Base-by-base conservation (phyloP, 1,140 invertebrate species). In the Orius insidiosus region DNA sequence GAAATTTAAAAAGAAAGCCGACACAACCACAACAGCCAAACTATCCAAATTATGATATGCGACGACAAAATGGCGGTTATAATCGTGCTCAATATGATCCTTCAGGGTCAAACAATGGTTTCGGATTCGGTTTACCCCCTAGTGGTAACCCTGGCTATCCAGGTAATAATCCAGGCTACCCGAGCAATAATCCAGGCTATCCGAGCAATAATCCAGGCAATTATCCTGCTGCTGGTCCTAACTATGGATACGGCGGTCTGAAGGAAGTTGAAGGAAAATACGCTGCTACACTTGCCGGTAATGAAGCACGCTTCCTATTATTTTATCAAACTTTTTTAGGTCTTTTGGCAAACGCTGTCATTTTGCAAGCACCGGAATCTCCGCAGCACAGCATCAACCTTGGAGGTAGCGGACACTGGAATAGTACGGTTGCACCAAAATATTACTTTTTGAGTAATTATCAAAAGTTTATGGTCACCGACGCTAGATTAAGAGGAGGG, bases 401-500 rank as follows among this genome's bases (percentile, higher is more conserved):
- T 2, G 38, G 38, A 16, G n/a, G 18, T 6, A 13, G n/a, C 32
- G 37, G 36, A 2, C 37, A 46, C 15, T 86, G 80, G 79, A 84
- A 84, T 53, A 74, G 72, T 13, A 76, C 74, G 0, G 58, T 69
- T 33, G 60, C 73, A 9, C 74, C 72, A 1, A 59, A 71, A 54
- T 80, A 72, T 64, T 82, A 76, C 57, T 82, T 83, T 59, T 49
- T 83, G 2, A 61, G 68, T 24, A 63, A 67, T n/a, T 43, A 30
- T 10, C 67, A 69, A 15, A 58, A 63, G 5, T 68, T 72, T 46
- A 56, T 74, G 3, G 72, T 80, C 55, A 83, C 80, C 1, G 75
- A 74, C 52, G 75, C 81, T 6, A 79, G 84, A 58, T 72, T 85
- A 1, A 68, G 78, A 42, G 82, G 78, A 36, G 78, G 71, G 36